Evolutionary conservation across 2,113 vertebrate genomes (phyloP).

Genomic region (Martes martes): DNA sequence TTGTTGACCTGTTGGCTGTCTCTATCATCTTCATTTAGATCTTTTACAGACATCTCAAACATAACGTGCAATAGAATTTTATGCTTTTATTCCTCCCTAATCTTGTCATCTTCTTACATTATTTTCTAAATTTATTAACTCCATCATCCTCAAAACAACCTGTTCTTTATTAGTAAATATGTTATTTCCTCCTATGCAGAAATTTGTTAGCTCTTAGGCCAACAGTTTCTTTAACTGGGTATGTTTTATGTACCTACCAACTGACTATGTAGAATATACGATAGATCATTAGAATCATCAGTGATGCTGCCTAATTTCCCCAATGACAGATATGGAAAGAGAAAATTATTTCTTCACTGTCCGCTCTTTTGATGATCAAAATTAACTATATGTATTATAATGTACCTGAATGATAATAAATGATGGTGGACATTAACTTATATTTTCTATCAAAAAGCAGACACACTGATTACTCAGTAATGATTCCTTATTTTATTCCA

Average conservation of each 20-base stretch:
- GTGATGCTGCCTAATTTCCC: background rate
- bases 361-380: background rate
- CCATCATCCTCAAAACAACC: background rate
- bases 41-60: constrained; percentile 3
- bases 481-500: background rate
- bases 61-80: background rate
- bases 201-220: background rate
- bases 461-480: background rate
- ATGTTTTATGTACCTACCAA: background rate
- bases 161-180: background rate
- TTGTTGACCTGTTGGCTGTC: background rate
- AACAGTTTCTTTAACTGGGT: background rate
- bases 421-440: background rate
- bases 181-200: background rate
- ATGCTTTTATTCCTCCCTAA: background rate
- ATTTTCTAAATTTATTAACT: background rate
- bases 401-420: background rate
- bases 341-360: background rate
- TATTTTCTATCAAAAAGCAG: background rate
- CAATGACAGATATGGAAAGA: background rate
- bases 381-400: background rate
- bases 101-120: background rate
- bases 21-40: background rate
- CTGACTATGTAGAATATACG: background rate
- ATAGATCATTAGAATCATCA: background rate